Evolutionary conservation across 2,888 invertebrate species (phyloP).

Genomic region (Drosophila subsilvestris): DNA sequence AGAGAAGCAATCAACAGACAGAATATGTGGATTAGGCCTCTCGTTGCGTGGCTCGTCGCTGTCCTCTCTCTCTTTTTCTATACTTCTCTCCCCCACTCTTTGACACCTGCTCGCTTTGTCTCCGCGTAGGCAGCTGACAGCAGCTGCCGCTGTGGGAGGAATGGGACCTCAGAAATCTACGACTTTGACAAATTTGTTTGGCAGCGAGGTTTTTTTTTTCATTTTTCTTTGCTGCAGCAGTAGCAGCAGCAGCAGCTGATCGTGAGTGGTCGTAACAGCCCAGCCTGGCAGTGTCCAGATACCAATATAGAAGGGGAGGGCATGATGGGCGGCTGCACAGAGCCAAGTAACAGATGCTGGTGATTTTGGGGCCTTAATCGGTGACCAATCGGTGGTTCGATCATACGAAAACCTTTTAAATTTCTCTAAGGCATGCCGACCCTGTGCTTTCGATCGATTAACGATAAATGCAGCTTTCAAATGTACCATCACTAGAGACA

Average conservation of each 20-base stretch:
- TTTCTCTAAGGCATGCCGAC: too few species aligned
- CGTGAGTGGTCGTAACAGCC: background rate
- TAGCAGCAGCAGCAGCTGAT: conserved; percentile 35
- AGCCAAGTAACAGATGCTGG: too few species aligned
- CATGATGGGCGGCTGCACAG: too few species aligned
- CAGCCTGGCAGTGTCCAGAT: background rate
- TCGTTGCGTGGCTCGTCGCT: background rate
- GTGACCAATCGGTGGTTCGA: background rate
- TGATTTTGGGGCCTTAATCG: too few species aligned
- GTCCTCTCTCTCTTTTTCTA: background rate
- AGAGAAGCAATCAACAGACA: conserved; percentile 2
- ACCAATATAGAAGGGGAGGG: too few species aligned
- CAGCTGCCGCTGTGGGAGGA: conserved; percentile 28
- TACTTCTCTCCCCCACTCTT: conserved; percentile 13
- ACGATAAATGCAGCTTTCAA: background rate
- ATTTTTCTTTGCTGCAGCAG: conserved; percentile 8
- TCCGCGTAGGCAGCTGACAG: conserved; percentile 51
- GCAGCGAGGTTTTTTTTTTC: conserved; percentile 34
- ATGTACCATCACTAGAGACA: background rate
- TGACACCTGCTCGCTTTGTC: conserved; percentile 68
- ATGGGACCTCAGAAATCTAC: conserved; percentile 9
- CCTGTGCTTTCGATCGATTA: background rate
- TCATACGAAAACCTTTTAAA: background rate
- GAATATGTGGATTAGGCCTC: conserved; percentile 8
- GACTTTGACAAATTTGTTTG: conserved; percentile 48